Evolutionary conservation across 2,888 invertebrate genomes (phyloP), one percentile per base, ranked within the genome.

Genomic region (Ophioninae sp.): DNA sequence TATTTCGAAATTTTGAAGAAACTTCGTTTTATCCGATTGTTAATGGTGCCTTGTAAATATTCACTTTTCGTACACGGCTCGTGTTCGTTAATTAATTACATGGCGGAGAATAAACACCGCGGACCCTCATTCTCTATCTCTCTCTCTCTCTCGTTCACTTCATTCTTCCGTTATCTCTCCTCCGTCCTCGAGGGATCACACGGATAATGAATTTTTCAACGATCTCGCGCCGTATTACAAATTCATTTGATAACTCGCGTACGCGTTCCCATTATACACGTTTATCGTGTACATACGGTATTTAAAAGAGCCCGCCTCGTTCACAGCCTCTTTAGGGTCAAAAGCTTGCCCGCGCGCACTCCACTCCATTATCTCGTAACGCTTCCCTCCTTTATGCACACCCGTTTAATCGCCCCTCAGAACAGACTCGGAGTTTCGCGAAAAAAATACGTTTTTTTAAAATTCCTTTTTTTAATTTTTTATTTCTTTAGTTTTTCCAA

Each of bases 61-160:
- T 73, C 78, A 82, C 78, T 78, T 80, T 78, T 58, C 69, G 17
- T 13, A 39, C 73, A 17, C 10, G 22, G 13, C 10, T 73, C 63
- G 71, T 79, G 78, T 65, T 37, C 22, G 74, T 51, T 69, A 64
- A 69, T 82, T 82, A 82, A 82, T 82, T 79, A 79, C 64, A 82
- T 13, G 75, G 61, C 64, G 73, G 63, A 51, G 67, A 58, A 58
- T 64, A 69, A 10, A 51, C 51, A 20, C 44, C 30, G 30, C 30
- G 3, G 59, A 2, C 20, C 64, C 39, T 59, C 56, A 51, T 56
- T n/a, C 69, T 76, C 73, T 51, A 58, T 58, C 10, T 59, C 61
- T 68, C 81, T 79, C 68, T 68, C 41, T 67, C 51, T 20, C 39
- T 13, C 51, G 5, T 6, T 6, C 51, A 13, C 51, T 51, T 6